Conservation (phyloP, 2,888 invertebrate genomes). For the Hydriomena furcata region DNA sequence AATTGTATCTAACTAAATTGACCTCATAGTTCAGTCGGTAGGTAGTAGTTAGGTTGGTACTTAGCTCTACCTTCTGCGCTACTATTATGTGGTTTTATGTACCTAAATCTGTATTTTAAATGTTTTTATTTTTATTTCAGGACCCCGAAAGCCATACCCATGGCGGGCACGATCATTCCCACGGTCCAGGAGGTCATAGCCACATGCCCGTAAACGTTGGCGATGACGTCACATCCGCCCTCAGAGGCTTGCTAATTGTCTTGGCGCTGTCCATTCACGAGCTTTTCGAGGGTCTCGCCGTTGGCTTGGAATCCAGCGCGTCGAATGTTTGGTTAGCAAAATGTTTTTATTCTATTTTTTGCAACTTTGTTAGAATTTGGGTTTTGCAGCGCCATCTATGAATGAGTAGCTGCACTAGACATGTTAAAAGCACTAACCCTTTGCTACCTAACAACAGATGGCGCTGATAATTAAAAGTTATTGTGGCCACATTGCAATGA, state of each 20-base stretch:
- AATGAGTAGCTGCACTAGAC: conserved; percentile 36
- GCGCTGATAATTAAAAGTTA: too few species aligned
- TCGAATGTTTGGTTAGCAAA: conserved; percentile 67
- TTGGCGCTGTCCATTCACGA: conserved; percentile 93
- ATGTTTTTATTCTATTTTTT: too few species aligned
- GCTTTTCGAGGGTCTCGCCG: conserved; percentile 92
- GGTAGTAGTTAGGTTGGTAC: too few species aligned
- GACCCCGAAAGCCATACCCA: conserved; percentile 51
- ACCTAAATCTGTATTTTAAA: too few species aligned
- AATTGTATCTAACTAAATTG: too few species aligned
- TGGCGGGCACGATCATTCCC: conserved; percentile 51
- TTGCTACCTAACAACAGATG: conserved; percentile 42
- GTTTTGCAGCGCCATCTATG: conserved; percentile 34
- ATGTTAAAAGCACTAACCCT: conserved; percentile 3
- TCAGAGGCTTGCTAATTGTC: conserved; percentile 91
- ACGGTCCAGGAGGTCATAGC: conserved; percentile 61
- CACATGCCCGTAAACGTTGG: conserved; percentile 69
- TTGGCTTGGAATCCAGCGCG: conserved; percentile 88
- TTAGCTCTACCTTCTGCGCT: too few species aligned
- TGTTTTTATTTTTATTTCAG: conserved; percentile 41
- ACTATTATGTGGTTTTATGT: too few species aligned
- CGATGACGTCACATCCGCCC: conserved; percentile 77
- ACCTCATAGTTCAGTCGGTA: too few species aligned
- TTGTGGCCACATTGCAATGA: too few species aligned
- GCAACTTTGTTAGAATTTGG: too few species aligned